Evolutionary conservation across 2,797 vertebrate species (phyloP), one percentile per base, ranked within the genome.

Genomic region (Aselliscus stoliczkanus): DNA sequence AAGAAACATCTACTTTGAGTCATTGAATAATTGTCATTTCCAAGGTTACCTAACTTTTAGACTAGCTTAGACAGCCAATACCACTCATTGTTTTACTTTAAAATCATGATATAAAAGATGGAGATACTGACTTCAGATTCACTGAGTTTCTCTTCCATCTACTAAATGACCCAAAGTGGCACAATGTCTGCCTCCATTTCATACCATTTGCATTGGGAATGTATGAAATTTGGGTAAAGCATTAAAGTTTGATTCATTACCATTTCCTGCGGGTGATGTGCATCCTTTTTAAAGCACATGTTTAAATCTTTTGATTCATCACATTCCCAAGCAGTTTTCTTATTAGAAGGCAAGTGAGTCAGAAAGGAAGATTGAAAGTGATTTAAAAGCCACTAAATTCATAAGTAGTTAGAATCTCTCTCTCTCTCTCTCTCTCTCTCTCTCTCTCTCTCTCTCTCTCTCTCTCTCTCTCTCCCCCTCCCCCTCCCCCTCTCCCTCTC

Each of bases 11-110:
- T 97, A 85, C 69, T 95, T 81, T 70, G 80, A 94, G 73, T 95
- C 58, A 87, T 69, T 94, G 97, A 96, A 90, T 94, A 93, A 79
- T 95, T 96, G 75, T 87, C 88, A 97, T 97, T 94, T 97, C 96
- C 42, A 95, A 96, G 95, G 73, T 96, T 95, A 96, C 15, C 60
- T 83, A 44, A 81, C 44, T 94, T 94, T 94, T 62, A 82, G 39
- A 72, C 60, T 91, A 83, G 21, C 94, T 97, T 75, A 94, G 80
- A 89, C 60, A 94, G 72, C 31, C 88, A 92, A 92, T 12, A 73
- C 31, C 54, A 0, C 96, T 97, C 76, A 60, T 93, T 47, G 93
- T 97, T 98, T 97, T 82, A 54, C 91, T 96, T 47, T 94, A 82
- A 96, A 96, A 82, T 88, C 25, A 14, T 75, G 64, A 97, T 93